Percentiles rank a stretch among this genome's conserved stretches.
Evolutionary conservation across 2,113 vertebrate genomes (phyloP).

Genomic region (Chionis minor): DNA sequence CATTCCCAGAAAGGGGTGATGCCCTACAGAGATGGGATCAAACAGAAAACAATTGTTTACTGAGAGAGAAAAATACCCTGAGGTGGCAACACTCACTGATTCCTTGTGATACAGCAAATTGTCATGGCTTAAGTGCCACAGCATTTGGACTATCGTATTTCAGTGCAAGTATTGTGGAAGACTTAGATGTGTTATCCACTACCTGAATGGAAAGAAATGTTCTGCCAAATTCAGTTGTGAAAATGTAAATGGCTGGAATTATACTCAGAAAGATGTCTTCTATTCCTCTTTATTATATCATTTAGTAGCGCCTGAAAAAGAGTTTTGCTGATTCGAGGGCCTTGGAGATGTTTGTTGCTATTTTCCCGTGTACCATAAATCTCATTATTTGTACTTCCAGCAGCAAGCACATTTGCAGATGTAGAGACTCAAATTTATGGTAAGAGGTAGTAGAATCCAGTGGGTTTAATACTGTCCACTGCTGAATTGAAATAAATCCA

Average conservation of each 20-base stretch:
- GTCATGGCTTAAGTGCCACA: neutral
- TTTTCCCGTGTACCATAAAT: neutral
- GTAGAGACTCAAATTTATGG: neutral
- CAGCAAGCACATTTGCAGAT: neutral
- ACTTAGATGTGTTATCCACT: neutral
- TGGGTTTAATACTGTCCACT: neutral
- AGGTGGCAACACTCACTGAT: neutral
- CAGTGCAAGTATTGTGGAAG: neutral
- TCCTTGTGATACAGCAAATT: neutral
- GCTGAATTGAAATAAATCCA: neutral
- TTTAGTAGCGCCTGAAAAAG: neutral
- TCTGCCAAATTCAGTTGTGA: neutral
- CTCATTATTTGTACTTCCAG: neutral
- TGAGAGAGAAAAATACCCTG: neutral
- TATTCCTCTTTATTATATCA: neutral
- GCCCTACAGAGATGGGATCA: neutral
- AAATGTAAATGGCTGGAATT: neutral
- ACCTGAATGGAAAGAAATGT: neutral
- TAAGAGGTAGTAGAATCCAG: neutral
- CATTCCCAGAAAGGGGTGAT: neutral
- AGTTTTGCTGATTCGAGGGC: neutral
- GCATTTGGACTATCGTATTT: neutral
- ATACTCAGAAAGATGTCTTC: neutral
- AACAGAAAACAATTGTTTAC: neutral
- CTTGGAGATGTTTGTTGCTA: neutral